Conservation (phyloP, 2,888 invertebrate species). For the Dryocosmus kuriphilus region DNA sequence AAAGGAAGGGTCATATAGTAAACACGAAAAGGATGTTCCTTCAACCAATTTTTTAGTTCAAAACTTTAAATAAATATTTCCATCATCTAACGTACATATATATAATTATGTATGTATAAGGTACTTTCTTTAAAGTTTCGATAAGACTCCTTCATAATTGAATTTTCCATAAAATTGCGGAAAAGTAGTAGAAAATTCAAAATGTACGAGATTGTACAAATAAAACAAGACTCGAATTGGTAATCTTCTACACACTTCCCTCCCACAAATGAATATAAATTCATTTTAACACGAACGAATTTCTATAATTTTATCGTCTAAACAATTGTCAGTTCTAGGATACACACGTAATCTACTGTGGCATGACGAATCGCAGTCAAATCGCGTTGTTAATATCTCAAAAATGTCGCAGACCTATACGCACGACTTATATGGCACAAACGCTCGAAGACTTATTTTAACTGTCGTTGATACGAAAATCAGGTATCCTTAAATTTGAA, state of each 20-base stretch:
- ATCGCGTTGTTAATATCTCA: conserved; percentile 63
- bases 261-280: conserved; percentile 27
- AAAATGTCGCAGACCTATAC: conserved; percentile 36
- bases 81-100: conserved; percentile 70
- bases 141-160: conserved; percentile 57
- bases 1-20: not conserved
- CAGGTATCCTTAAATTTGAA: conserved; percentile 39
- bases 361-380: conserved; percentile 67
- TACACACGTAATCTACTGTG: conserved; percentile 19
- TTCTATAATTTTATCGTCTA: conserved; percentile 42
- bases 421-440: conserved; percentile 20
- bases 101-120: conserved; percentile 58
- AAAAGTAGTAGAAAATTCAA: conserved; percentile 52
- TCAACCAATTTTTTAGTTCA: conserved; percentile 70
- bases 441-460: conserved; percentile 25
- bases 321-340: conserved; percentile 35
- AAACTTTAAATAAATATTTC: conserved; percentile 74
- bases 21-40: conserved; percentile 34
- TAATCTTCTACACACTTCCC: conserved; percentile 10
- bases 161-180: conserved; percentile 55
- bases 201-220: conserved; percentile 47
- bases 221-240: conserved; percentile 16
- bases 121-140: conserved; percentile 72
- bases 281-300: conserved; percentile 21
- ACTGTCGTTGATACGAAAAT: conserved; percentile 38